Evolutionary conservation across 2,888 invertebrate species (phyloP).

Genomic region (Latrodectus hesperus): DNA sequence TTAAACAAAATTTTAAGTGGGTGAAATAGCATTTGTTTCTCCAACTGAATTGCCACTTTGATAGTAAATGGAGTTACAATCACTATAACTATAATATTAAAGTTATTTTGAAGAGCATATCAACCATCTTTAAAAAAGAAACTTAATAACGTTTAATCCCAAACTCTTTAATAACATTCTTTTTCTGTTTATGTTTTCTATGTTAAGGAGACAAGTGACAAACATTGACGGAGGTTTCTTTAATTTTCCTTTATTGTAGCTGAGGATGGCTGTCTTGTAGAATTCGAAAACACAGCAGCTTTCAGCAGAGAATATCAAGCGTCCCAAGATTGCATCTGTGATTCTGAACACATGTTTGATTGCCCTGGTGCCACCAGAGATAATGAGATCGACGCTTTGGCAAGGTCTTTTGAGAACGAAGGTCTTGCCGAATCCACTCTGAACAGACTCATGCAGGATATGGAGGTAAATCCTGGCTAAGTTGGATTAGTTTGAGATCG

Average conservation of each 20-base stretch:
- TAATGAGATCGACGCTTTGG: constrained; percentile 73
- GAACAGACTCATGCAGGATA: constrained; percentile 81
- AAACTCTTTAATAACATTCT: no score
- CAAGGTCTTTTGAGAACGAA: constrained; percentile 74
- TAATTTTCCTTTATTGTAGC: constrained; percentile 76
- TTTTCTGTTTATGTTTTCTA: no score
- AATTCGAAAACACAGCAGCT: constrained; percentile 95
- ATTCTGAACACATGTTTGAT: constrained; percentile 97
- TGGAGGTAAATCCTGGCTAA: constrained; percentile 52
- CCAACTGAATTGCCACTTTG: no score
- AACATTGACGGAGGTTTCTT: no score
- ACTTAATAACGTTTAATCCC: no score
- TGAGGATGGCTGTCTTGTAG: constrained; percentile 90
- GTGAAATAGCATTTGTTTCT: no score
- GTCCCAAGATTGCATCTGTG: constrained; percentile 96
- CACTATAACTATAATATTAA: no score
- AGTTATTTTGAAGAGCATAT: no score
- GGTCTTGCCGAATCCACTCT: constrained; percentile 77
- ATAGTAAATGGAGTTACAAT: no score
- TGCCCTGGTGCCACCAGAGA: constrained; percentile 80
- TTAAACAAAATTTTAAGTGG: no score
- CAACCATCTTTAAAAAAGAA: no score
- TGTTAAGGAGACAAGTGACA: no score
- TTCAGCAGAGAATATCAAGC: constrained; percentile 95
- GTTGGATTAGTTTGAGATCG: neutral